Evolutionary conservation across 2,797 vertebrate genomes (phyloP).

Genomic region (Micropoecilia bifurca): DNA sequence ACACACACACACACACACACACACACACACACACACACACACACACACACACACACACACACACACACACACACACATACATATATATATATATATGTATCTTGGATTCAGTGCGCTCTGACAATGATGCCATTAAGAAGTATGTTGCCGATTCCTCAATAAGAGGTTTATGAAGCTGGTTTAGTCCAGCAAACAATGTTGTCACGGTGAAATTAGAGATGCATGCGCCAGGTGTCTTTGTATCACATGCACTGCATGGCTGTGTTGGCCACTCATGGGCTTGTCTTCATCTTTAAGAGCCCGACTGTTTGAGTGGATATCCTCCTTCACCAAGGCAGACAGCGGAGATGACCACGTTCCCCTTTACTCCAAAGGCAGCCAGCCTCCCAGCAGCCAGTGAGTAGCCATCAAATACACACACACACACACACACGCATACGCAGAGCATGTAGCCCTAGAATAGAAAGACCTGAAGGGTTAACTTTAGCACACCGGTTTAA

Average conservation of each 20-base stretch:
- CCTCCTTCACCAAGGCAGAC: slow-evolving; percentile 86
- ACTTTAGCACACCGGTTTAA: not conserved
- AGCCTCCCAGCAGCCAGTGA: slow-evolving; percentile 83
- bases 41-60: no score
- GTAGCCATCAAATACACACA: slow-evolving; percentile 62
- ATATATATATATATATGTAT: slow-evolving; percentile 61
- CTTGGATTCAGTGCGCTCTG: slow-evolving; percentile 44
- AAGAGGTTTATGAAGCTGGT: not conserved
- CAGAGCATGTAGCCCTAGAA: slow-evolving; percentile 1
- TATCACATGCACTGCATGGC: slow-evolving; percentile 5
- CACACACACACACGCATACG: slow-evolving; percentile 39
- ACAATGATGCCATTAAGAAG: slow-evolving; percentile 47
- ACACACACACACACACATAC: no score
- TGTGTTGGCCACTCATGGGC: slow-evolving; percentile 60
- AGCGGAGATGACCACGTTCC: slow-evolving; percentile 82
- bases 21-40: no score
- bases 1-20: no score
- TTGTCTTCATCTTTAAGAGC: slow-evolving; percentile 81
- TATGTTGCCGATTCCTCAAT: not conserved
- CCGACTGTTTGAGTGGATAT: slow-evolving; percentile 88
- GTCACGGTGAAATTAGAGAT: slow-evolving; percentile 12
- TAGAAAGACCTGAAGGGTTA: not conserved
- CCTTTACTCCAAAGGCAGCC: slow-evolving; percentile 84
- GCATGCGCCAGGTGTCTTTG: slow-evolving; percentile 12
- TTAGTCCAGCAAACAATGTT: not conserved